These are phyloP conservation scores for Dasypolia templi DNA, from an alignment of 2,888 invertebrate genomes.

Conservation along the genomic window DNA sequence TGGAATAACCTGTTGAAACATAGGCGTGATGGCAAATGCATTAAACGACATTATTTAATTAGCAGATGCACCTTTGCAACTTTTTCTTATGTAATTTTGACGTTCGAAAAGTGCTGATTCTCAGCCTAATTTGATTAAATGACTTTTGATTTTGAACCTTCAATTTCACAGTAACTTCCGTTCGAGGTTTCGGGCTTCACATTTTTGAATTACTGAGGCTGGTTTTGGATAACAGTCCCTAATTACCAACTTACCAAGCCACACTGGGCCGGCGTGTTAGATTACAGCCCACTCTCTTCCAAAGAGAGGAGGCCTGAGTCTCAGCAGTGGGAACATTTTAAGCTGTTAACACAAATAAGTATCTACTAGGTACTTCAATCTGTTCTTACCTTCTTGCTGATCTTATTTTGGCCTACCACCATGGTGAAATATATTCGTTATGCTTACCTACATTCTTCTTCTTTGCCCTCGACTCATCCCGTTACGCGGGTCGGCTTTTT, in stretches of 20 bases:
- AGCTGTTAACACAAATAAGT: background rate
- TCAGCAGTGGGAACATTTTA: background rate
- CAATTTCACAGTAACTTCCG: background rate
- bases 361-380: background rate
- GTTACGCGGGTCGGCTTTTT: too few species aligned
- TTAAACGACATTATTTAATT: constrained; percentile 13
- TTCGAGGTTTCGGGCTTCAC: too few species aligned
- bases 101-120: too few species aligned
- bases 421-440: background rate
- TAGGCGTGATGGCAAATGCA: background rate
- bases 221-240: background rate
- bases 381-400: background rate
- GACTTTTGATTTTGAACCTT: too few species aligned
- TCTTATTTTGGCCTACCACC: background rate
- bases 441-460: background rate
- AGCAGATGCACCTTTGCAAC: background rate
- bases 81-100: too few species aligned
- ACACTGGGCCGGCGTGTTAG: background rate
- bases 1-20: background rate
- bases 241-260: background rate
- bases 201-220: background rate
- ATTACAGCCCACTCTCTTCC: background rate
- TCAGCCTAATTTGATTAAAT: too few species aligned
- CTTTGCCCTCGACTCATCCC: too few species aligned
- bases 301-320: too few species aligned